Evolutionary conservation across 2,888 invertebrate genomes (phyloP).

Genomic region (Cantharis rustica): DNA sequence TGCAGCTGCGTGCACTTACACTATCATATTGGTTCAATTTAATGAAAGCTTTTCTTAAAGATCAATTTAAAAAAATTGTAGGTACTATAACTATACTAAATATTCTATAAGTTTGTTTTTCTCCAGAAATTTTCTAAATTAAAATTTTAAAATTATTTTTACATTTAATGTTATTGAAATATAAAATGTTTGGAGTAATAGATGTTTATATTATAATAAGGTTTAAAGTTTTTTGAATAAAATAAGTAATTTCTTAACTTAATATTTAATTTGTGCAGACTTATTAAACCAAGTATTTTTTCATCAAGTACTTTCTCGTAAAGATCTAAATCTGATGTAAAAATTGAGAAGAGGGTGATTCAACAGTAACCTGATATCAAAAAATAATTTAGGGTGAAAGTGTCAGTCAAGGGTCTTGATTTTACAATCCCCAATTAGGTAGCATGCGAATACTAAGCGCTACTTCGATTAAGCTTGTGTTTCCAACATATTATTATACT

Average conservation of each 20-base stretch:
- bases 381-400: conserved; percentile 43
- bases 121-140: no score
- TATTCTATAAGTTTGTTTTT: no score
- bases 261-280: not conserved
- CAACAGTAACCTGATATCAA: conserved; percentile 45
- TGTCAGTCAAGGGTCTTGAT: conserved; percentile 50
- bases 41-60: not conserved
- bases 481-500: conserved; percentile 2
- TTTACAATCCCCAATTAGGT: conserved; percentile 54
- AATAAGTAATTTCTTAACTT: no score
- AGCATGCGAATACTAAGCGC: conserved; percentile 36
- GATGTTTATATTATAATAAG: no score
- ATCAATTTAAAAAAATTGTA: no score
- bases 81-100: no score
- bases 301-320: not conserved
- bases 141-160: no score
- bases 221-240: no score
- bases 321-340: conserved; percentile 32
- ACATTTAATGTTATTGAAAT: no score
- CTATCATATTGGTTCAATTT: not conserved
- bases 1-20: not conserved
- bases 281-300: not conserved
- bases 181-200: no score
- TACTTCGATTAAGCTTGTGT: conserved; percentile 39
- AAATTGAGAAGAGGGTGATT: conserved; percentile 43